Evolutionary conservation across 2,113 vertebrate species (phyloP).

Genomic region (Clupea harengus): DNA sequence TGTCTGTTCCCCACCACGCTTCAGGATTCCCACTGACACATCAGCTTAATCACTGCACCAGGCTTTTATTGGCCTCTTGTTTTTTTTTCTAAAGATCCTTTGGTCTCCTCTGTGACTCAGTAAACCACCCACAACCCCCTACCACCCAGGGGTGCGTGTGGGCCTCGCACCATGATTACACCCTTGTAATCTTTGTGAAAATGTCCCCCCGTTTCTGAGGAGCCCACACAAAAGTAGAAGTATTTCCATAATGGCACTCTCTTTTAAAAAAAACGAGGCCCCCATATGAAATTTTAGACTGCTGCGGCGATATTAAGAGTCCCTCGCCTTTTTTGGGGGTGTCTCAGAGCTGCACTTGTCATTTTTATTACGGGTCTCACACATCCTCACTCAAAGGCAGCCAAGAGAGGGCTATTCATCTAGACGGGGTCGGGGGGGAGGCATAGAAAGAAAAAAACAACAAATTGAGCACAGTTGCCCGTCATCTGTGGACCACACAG

Average conservation of each 20-base stretch:
- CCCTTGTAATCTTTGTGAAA: not conserved
- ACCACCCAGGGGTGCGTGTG: not conserved
- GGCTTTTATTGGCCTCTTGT: not conserved
- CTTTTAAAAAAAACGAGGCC: not conserved
- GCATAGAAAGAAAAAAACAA: not conserved
- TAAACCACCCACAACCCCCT: not conserved
- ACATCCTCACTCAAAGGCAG: constrained; percentile 60
- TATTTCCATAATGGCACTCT: constrained; percentile 10
- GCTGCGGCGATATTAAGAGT: constrained; percentile 14
- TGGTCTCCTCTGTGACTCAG: not conserved
- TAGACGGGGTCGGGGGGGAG: not conserved
- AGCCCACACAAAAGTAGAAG: not conserved
- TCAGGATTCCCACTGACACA: not conserved
- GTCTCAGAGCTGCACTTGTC: constrained; percentile 56
- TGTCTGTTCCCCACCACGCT: not conserved
- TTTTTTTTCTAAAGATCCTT: not conserved
- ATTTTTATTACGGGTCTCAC: constrained; percentile 53
- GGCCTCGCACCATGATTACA: not conserved
- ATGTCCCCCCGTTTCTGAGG: not conserved
- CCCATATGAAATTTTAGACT: not conserved
- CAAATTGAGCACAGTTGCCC: constrained; percentile 10
- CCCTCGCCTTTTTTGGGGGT: constrained; percentile 32
- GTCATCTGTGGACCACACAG: constrained; percentile 9
- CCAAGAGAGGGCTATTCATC: constrained; percentile 34
- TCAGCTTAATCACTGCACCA: not conserved